Base-by-base conservation (phyloP, 1,140 invertebrate species). In the Dufourea novaeangliae region DNA sequence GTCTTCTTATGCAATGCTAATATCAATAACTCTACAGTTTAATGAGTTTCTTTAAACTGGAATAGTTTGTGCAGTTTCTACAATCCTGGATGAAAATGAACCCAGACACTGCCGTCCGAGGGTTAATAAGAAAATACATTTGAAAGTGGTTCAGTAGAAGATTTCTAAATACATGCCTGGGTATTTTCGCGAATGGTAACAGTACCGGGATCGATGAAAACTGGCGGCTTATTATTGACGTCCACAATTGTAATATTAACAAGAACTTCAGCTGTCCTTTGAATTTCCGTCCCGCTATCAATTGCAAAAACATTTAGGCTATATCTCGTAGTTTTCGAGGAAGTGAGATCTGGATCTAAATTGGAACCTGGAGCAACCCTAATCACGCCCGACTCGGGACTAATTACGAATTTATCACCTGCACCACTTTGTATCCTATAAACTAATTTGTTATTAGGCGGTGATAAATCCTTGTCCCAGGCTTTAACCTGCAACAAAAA, bases 341-440 rank as follows among this genome's bases (percentile, higher is more conserved):
- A 95, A 0, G 96, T 96, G n/a, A 95, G 93, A 92, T 98, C 97
- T 0, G 97, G 97, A 93, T 99, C 98, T 54, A 99, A 94, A 79
- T 95, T 95, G 0, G 97, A 97, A 0, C 97, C 98, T 14, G 94
- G 93, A 0, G 98, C 96, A 0, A 98, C 96, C n/a, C 95, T 95
- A 41, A 99, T 96, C 0, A 96, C 93, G 0, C 98, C 98, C 0
- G 94, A 95, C 84, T 96, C 95, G 0, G 97, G 94, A 86, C 97
- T 96, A 12, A 99, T 97, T 0, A 97, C 95, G 91, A 99, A 99
- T 92, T 98, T 99, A 88, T 98, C 98, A 32, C 95, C 94, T 2
- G 97, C 97, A 7, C 98, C 98, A 75, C 94, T 94, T 88, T 96
- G 95, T 59, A 99, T 97, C 78, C 97, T 94, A 90, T 99, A 98